Conservation (phyloP, 23 tunicate genomes). For the Corella eumyota region DNA sequence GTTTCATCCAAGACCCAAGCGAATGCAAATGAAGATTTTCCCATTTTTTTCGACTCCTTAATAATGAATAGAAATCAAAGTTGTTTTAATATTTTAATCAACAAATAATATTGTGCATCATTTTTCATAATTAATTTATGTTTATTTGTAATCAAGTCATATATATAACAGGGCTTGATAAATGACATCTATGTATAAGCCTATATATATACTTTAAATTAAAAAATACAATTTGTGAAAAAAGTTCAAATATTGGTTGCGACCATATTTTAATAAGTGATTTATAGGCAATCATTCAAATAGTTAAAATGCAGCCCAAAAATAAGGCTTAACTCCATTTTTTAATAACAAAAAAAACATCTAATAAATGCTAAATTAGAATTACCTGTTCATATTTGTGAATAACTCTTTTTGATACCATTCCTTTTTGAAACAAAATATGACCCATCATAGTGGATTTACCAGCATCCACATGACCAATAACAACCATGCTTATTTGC, state of each 20-base stretch:
- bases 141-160: not conserved
- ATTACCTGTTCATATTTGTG: constrained; percentile 79
- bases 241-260: too few species aligned
- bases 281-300: too few species aligned
- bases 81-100: not conserved
- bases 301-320: too few species aligned
- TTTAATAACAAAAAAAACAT: too few species aligned
- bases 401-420: constrained; percentile 62
- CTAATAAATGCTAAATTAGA: too few species aligned
- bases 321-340: too few species aligned
- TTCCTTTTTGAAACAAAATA: constrained; percentile 53
- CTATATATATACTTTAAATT: too few species aligned
- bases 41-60: constrained; percentile 67
- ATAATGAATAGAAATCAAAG: too few species aligned
- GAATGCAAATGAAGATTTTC: constrained; percentile 79
- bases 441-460: constrained; percentile 96
- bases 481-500: constrained; percentile 77
- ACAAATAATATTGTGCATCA: not conserved
- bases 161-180: not conserved
- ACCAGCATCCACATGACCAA: constrained; percentile 97
- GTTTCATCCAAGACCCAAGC: constrained; percentile 96
- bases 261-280: too few species aligned
- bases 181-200: too few species aligned
- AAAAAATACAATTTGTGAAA: too few species aligned
- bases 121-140: not conserved